These are phyloP conservation scores for Typhlichthys subterraneus DNA, from an alignment of 2,797 vertebrate species.

Conservation along the genomic window DNA sequence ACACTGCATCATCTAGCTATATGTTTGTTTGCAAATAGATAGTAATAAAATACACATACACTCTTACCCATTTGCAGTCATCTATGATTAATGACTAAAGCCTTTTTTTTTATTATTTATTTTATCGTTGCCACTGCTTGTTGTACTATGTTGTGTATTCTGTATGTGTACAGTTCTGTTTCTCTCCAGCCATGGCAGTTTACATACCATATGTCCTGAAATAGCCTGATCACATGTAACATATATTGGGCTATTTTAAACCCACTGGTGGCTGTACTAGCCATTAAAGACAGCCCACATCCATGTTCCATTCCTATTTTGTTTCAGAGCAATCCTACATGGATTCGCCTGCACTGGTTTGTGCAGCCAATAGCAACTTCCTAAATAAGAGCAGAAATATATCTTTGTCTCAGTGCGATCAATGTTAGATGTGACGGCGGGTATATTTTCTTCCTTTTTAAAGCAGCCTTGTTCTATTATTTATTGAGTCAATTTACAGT, in stretches of 20 bases:
- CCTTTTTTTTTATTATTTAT: no score
- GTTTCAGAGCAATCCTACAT: constrained; percentile 27
- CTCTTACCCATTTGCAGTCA: no score
- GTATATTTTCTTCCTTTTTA: constrained; percentile 20
- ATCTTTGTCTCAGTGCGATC: constrained; percentile 1
- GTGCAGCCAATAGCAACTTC: constrained; percentile 15
- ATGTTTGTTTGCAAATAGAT: no score
- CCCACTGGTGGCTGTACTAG: neutral
- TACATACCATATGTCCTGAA: constrained; percentile 20
- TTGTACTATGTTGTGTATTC: neutral
- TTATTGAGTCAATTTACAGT: constrained; percentile 13
- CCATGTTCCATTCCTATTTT: constrained; percentile 24
- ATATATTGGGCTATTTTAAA: constrained; percentile 32
- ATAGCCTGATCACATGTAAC: constrained; percentile 30
- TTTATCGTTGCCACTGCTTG: no score
- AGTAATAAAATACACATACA: no score
- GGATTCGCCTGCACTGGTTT: constrained; percentile 22
- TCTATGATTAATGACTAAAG: no score
- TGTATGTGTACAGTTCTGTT: constrained; percentile 1
- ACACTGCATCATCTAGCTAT: no score
- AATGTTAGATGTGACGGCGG: constrained; percentile 10
- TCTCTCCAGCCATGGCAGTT: constrained; percentile 8
- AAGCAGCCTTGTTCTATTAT: constrained; percentile 15
- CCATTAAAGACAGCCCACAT: no score
- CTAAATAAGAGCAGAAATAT: neutral